These are phyloP conservation scores for Artemia sp. DNA, from an alignment of 2,888 invertebrate genomes.

Conservation along the genomic window DNA sequence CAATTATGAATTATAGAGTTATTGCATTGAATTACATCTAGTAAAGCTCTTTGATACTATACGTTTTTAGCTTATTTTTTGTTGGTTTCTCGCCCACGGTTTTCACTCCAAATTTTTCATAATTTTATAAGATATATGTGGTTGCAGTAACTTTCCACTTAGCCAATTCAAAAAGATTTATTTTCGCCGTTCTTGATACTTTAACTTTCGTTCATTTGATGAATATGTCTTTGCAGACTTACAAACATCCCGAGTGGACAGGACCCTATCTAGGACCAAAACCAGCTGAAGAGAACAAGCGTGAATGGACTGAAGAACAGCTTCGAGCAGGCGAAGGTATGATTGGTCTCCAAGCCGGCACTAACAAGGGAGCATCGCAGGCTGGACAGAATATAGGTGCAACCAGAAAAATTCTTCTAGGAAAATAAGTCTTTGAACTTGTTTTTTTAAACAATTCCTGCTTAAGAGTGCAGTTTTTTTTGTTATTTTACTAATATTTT, in stretches of 20 bases:
- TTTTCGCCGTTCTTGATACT: background rate
- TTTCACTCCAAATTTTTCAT: too few relatives aligned
- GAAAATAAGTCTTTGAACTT: slow-evolving; percentile 1
- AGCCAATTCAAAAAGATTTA: background rate
- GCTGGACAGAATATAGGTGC: slow-evolving; percentile 10
- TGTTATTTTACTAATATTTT: slow-evolving; percentile 14
- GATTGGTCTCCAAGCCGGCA: slow-evolving; percentile 72
- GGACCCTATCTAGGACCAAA: slow-evolving; percentile 66
- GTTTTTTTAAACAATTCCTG: background rate
- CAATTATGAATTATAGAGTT: too few relatives aligned
- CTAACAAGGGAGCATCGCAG: slow-evolving; percentile 42
- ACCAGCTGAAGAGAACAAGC: slow-evolving; percentile 64
- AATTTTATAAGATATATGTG: too few relatives aligned
- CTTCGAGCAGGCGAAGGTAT: slow-evolving; percentile 63
- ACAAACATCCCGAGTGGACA: slow-evolving; percentile 65
- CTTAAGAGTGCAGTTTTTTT: background rate
- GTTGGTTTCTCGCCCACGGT: too few relatives aligned
- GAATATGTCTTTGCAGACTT: slow-evolving; percentile 39
- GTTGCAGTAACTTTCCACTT: too few relatives aligned
- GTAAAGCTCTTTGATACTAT: too few relatives aligned
- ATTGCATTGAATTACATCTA: too few relatives aligned
- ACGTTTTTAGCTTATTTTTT: too few relatives aligned
- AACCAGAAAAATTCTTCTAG: slow-evolving; percentile 14
- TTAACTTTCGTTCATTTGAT: slow-evolving; percentile 17
- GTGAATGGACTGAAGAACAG: slow-evolving; percentile 63